Evolutionary conservation across 2,888 invertebrate species (phyloP), one percentile per base, ranked within the genome.

Genomic region (Entomobrya multifasciata): DNA sequence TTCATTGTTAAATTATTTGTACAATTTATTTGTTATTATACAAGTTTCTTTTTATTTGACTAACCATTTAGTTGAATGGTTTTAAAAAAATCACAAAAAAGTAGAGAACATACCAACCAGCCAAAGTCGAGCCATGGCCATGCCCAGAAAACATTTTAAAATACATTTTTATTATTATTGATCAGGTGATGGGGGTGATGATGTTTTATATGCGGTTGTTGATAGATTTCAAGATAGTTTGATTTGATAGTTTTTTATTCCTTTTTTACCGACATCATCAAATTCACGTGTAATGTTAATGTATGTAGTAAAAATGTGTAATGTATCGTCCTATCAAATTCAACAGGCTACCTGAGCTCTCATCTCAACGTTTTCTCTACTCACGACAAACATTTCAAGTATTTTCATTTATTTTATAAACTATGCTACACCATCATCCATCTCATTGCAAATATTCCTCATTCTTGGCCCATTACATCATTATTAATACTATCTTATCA

Each of bases 391-490:
- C 74, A 52, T 70, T 44, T 70, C 44, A 70, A 70, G 67, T 47
- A 70, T 70, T 70, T 36, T 70, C 70, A 25, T 47, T 17, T 74
- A 15, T 8, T 74, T 30, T 11, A 52, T 15, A 52, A 36, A 30
- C 25, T 27, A 27, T 2, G 17, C 44, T 5, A 20, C 30, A 36
- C 49, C 49, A 72, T 17, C 44, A 30, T 25, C n/a, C n/a, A n/a
- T n/a, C 20, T 52, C 27, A n/a, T 8, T 55, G 25, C 11, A 22
- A 36, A 11, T 78, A 22, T 44, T 84, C 77, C 52, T 74, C 55
- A 60, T 84, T 78, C 77, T 70, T 27, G 44, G 47, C 17, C 84
- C 70, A 84, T 84, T 84, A 84, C 84, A 77, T 84, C 77, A 84
- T 78, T 84, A 76, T 77, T 82, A 74, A 52, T 72, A 49, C 41